A percentile compares a stretch with the other conserved stretches of the same genome.
Conservation (phyloP, 1,140 invertebrate genomes). For the Lineus longissimus region DNA sequence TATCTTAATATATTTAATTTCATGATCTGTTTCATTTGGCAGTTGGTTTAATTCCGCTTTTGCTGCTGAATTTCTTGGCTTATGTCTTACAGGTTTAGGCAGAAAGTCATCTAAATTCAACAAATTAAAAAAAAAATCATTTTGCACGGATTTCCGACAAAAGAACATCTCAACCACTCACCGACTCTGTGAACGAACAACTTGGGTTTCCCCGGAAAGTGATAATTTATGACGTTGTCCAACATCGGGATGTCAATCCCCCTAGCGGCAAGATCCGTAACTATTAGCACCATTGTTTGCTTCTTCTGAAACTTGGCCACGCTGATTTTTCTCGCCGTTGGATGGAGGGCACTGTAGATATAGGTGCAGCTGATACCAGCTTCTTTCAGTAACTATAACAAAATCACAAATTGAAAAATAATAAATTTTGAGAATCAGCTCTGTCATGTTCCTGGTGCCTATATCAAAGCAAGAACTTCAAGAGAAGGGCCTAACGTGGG, state of each 20-base stretch:
- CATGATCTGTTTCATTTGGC: too few relatives aligned
- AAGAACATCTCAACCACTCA: conserved; percentile 64
- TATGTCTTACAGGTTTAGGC: too few relatives aligned
- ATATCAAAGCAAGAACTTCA: background rate
- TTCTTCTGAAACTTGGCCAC: conserved; percentile 81
- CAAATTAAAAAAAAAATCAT: too few relatives aligned
- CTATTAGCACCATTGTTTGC: conserved; percentile 67
- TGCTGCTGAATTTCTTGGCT: too few relatives aligned
- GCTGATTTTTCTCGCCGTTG: conserved; percentile 93
- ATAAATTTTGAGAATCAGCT: background rate
- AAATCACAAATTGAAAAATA: conserved; percentile 23
- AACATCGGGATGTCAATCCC: conserved; percentile 95
- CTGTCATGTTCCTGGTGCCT: background rate
- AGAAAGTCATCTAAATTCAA: too few relatives aligned
- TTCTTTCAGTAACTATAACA: conserved; percentile 71
- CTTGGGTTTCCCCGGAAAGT: conserved; percentile 96
- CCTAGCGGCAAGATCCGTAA: conserved; percentile 95
- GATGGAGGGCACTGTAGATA: conserved; percentile 92
- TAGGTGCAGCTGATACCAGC: conserved; percentile 79
- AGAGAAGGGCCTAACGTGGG: too few relatives aligned
- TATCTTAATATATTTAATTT: background rate
- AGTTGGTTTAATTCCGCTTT: too few relatives aligned
- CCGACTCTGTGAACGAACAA: conserved; percentile 97
- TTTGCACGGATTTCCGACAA: too few relatives aligned
- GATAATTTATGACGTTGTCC: conserved; percentile 95